These are phyloP conservation scores for Danaus melanippus DNA, from an alignment of 1,140 invertebrate genomes.

Conservation along the genomic window DNA sequence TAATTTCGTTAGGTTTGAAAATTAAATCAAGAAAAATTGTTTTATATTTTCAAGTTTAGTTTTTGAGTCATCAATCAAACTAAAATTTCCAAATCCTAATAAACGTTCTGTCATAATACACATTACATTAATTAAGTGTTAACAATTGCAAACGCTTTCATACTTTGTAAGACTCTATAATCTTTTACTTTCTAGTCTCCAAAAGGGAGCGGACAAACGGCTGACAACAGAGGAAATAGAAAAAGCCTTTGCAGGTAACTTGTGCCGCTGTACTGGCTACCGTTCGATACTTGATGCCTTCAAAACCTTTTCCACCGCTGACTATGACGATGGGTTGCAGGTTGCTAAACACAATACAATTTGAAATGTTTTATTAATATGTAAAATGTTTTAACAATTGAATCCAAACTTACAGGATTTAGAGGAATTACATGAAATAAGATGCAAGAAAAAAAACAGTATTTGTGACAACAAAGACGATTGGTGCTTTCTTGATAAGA, in stretches of 20 bases:
- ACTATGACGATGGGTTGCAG: conserved; percentile 31
- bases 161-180: too few relatives aligned
- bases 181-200: conserved; percentile 29
- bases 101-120: too few relatives aligned
- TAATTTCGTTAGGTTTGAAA: too few relatives aligned
- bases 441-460: conserved; percentile 23
- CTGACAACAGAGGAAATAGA: conserved; percentile 79
- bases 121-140: too few relatives aligned
- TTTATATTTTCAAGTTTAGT: too few relatives aligned
- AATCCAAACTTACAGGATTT: conserved; percentile 31
- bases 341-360: too few relatives aligned
- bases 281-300: conserved; percentile 87
- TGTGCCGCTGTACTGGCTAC: conserved; percentile 92
- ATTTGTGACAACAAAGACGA: conserved; percentile 27
- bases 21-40: too few relatives aligned
- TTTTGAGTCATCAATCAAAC: too few relatives aligned
- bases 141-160: too few relatives aligned
- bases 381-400: too few relatives aligned
- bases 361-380: too few relatives aligned
- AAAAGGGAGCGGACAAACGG: conserved; percentile 25
- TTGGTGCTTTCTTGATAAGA: conserved; percentile 45
- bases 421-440: conserved; percentile 44
- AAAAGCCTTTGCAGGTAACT: conserved; percentile 83
- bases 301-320: conserved; percentile 80
- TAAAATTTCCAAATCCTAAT: too few relatives aligned